These are phyloP conservation scores for Gracilinanus agilis DNA, from an alignment of 2,113 vertebrate species.

Conservation along the genomic window DNA sequence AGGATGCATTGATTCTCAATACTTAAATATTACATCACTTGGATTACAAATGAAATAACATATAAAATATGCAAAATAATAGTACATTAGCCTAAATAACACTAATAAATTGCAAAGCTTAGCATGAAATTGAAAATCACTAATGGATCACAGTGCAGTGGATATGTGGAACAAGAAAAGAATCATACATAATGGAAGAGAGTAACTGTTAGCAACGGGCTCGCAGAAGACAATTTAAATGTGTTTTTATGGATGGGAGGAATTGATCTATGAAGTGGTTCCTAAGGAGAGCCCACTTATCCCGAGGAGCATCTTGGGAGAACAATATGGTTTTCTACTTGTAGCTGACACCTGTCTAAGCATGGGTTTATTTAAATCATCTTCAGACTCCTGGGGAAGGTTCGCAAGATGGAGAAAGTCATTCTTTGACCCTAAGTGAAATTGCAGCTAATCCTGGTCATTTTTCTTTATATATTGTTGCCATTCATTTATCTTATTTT, in stretches of 20 bases:
- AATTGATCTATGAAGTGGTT: slow-evolving; percentile 85
- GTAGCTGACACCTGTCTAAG: slow-evolving; percentile 71
- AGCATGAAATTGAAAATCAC: slow-evolving; percentile 88
- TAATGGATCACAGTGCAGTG: slow-evolving; percentile 83
- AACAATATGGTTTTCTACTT: slow-evolving; percentile 75
- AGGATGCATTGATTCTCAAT: slow-evolving; percentile 81
- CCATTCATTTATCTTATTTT: not conserved
- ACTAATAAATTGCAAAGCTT: slow-evolving; percentile 89
- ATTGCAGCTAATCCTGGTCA: not conserved
- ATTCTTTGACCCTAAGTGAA: not conserved
- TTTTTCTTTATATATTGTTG: not conserved
- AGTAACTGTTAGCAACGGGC: slow-evolving; percentile 82
- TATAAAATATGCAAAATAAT: slow-evolving; percentile 89
- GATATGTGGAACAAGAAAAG: slow-evolving; percentile 81
- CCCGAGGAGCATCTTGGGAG: slow-evolving; percentile 82
- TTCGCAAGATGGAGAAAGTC: slow-evolving; percentile 49
- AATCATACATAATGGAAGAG: slow-evolving; percentile 87
- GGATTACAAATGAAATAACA: slow-evolving; percentile 80
- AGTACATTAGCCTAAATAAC: slow-evolving; percentile 86
- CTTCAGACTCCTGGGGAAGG: slow-evolving; percentile 50
- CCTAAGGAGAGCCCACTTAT: slow-evolving; percentile 83
- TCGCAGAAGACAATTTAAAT: slow-evolving; percentile 80
- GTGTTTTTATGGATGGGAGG: slow-evolving; percentile 82
- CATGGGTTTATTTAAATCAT: slow-evolving; percentile 72
- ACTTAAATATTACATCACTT: slow-evolving; percentile 79